These are phyloP conservation scores for Arctocebus calabarensis DNA, from an alignment of 2,797 vertebrate genomes.

Conservation along the genomic window DNA sequence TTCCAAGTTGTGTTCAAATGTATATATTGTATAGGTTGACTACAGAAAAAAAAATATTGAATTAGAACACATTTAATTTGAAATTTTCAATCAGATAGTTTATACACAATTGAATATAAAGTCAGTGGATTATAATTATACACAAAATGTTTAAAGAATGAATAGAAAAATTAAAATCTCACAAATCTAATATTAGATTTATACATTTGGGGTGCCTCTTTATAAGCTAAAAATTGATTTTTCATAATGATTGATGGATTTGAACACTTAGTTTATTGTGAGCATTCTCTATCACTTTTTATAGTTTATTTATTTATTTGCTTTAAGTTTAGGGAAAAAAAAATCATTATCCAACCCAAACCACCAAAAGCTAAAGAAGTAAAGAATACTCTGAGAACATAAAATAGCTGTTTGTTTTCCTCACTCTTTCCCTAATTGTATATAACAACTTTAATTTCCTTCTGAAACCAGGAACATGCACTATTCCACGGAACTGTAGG, in stretches of 20 bases:
- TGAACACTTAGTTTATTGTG: neutral
- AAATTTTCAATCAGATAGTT: neutral
- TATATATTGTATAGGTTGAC: neutral
- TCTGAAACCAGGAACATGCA: constrained; percentile 48
- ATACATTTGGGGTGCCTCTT: neutral
- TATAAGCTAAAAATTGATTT: constrained; percentile 15
- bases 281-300: neutral
- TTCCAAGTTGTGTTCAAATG: neutral
- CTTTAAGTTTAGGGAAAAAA: neutral
- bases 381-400: neutral
- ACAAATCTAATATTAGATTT: neutral
- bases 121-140: neutral
- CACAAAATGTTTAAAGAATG: neutral
- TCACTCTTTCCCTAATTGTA: constrained; percentile 52
- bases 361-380: neutral
- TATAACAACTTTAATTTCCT: constrained; percentile 42
- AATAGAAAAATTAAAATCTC: constrained; percentile 26
- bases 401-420: constrained; percentile 53
- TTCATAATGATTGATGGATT: neutral
- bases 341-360: neutral
- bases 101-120: neutral
- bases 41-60: neutral
- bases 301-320: neutral
- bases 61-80: neutral
- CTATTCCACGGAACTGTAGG: neutral